phyloP scores from a whole-genome alignment of 2,888 invertebrate species.

The Oligia strigilis region DNA sequence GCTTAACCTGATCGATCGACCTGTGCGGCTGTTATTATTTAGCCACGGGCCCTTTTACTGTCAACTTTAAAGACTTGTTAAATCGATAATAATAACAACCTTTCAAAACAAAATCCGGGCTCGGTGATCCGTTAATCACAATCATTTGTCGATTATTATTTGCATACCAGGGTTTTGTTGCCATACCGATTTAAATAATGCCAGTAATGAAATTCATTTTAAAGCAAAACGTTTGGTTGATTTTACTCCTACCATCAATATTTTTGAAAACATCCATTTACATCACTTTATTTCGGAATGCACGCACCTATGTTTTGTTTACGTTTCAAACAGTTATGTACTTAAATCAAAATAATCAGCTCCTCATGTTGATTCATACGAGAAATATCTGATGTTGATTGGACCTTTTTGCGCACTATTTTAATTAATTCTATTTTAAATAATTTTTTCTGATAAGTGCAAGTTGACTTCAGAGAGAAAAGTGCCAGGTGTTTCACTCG shows the following conservation, averaged over 20 bases:
- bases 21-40: no score
- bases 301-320: background rate
- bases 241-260: background rate
- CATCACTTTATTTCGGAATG: background rate
- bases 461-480: background rate
- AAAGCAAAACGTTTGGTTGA: background rate
- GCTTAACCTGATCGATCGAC: no score
- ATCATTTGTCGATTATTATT: conserved; percentile 14
- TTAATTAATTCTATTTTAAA: conserved; percentile 5
- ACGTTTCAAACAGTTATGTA: background rate
- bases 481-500: background rate
- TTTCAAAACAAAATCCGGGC: background rate
- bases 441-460: background rate
- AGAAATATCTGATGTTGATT: no score
- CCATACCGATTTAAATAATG: background rate
- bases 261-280: background rate
- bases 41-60: background rate
- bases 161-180: background rate
- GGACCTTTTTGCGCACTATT: background rate
- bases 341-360: background rate
- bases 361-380: no score
- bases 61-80: background rate
- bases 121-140: conserved; percentile 7
- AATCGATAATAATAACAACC: background rate
- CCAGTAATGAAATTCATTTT: conserved; percentile 7